Base-by-base conservation (phyloP, 1,140 invertebrate species). In the Onthophagus taurus region DNA sequence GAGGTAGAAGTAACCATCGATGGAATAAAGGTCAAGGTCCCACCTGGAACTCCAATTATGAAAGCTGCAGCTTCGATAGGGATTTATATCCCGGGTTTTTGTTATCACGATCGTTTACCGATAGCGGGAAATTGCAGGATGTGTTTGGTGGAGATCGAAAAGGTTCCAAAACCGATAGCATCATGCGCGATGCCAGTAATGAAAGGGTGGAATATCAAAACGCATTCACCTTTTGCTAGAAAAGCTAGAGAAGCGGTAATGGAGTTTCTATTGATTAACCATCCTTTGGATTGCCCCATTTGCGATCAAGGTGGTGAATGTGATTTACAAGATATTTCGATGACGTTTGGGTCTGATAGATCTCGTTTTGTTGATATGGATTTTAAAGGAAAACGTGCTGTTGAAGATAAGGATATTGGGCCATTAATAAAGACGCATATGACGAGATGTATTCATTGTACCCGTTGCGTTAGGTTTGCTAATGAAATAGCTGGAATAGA, bases 111-210 rank as follows among this genome's bases (percentile, higher is more conserved):
- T 65, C 75, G 97, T 37, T 74, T 99, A 21, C 92, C 94, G 26
- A 85, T 99, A 41, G 97, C 97, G 56, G 97, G 97, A 16, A 99
- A 99, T 67, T 95, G 91, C 61, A 78, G 97, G 49, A 99, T 99
- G 97, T 99, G 97, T 75, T 70, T 99, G 4, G 97, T 99, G 1
- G 97, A 99, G 74, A 92, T 99, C 23, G 97, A 99, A 70, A 98
- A 96, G 64, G 77, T 72, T 30, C 76, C 80, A 8, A 77, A 97
- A 77, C 97, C 96, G 4, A 88, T 98, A n/a, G 97, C 97, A 34
- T 95, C 95, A 4, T 99, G 96, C 71, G 96, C 97, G 1, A 99
- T 99, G 95, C 97, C 97, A 11, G 96, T 99, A 0, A 97, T 99
- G 92, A 98, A 98, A 69, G 97, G 61, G 13, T 85, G 81, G 89